A percentile compares a stretch with the other conserved stretches of the same genome.
These are phyloP conservation scores for Sitobion miscanthi DNA, from an alignment of 1,140 invertebrate genomes.

Conservation along the genomic window DNA sequence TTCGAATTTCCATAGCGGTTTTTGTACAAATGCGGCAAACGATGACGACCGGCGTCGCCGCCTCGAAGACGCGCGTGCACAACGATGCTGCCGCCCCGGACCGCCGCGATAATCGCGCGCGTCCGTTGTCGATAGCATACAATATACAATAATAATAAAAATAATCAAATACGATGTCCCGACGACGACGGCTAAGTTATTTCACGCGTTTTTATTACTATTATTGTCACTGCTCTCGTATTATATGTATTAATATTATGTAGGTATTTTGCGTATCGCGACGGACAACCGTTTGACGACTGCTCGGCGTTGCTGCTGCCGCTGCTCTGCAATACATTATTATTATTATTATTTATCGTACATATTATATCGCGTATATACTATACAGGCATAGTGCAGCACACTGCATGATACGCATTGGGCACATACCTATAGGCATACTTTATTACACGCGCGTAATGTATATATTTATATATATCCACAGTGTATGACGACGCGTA, in stretches of 20 bases:
- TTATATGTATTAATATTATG: background rate
- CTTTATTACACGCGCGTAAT: background rate
- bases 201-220: constrained; percentile 11
- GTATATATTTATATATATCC: no score
- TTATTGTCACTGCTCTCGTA: background rate
- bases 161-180: background rate
- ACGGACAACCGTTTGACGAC: background rate
- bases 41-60: background rate
- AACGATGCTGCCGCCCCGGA: background rate
- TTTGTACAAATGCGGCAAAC: constrained; percentile 15
- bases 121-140: background rate
- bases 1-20: constrained; percentile 36
- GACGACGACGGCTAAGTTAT: background rate
- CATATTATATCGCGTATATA: background rate
- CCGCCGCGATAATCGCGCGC: background rate
- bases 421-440: background rate
- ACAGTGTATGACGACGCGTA: background rate
- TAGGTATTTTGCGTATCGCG: background rate
- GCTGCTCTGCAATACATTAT: background rate
- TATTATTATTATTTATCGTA: background rate
- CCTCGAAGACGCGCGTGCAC: background rate
- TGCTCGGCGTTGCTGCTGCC: no score
- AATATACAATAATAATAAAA: no score
- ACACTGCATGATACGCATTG: background rate
- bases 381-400: background rate